phyloP scores from a whole-genome alignment of 2,797 vertebrate species.

The Sternarchorhynchus goeldii region DNA sequence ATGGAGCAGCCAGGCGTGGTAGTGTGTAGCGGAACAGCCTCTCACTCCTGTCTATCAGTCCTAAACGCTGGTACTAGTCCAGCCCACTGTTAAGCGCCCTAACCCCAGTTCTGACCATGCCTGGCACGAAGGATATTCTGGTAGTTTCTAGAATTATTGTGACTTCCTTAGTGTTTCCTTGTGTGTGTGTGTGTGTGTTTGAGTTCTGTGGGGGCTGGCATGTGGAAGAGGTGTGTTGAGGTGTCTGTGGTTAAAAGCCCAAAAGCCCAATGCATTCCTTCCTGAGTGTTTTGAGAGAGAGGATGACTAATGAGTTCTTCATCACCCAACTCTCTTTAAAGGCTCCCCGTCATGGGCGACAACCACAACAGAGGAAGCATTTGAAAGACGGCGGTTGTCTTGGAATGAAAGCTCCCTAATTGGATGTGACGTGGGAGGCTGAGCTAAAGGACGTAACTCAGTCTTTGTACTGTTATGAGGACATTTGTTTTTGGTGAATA shows the following conservation, averaged over 20 bases:
- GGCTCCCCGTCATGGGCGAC: slow-evolving; percentile 60
- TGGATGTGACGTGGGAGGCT: slow-evolving; percentile 60
- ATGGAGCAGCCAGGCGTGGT: slow-evolving; percentile 8
- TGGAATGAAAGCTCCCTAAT: slow-evolving; percentile 62
- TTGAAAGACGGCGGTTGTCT: slow-evolving; percentile 55
- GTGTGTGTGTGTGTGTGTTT: slow-evolving; percentile 21
- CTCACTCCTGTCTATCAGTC: too few species aligned
- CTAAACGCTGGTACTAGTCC: too few species aligned
- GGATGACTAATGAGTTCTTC: slow-evolving; percentile 45
- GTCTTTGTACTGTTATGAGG: slow-evolving; percentile 31
- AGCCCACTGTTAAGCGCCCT: too few species aligned
- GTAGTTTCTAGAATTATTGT: slow-evolving; percentile 15
- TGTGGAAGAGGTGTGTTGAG: slow-evolving; percentile 60
- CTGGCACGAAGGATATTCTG: neutral
- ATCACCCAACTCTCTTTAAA: slow-evolving; percentile 56
- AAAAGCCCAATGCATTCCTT: slow-evolving; percentile 9
- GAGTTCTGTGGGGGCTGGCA: slow-evolving; percentile 44
- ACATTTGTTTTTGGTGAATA: slow-evolving; percentile 6
- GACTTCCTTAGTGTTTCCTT: too few species aligned
- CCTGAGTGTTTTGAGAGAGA: slow-evolving; percentile 43
- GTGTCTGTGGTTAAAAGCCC: slow-evolving; percentile 45
- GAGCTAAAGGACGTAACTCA: slow-evolving; percentile 55
- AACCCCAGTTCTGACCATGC: neutral
- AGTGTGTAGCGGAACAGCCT: neutral
- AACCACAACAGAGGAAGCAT: slow-evolving; percentile 65